Base-by-base conservation (phyloP, 2,113 vertebrate genomes). In the Neogobius melanostomus region DNA sequence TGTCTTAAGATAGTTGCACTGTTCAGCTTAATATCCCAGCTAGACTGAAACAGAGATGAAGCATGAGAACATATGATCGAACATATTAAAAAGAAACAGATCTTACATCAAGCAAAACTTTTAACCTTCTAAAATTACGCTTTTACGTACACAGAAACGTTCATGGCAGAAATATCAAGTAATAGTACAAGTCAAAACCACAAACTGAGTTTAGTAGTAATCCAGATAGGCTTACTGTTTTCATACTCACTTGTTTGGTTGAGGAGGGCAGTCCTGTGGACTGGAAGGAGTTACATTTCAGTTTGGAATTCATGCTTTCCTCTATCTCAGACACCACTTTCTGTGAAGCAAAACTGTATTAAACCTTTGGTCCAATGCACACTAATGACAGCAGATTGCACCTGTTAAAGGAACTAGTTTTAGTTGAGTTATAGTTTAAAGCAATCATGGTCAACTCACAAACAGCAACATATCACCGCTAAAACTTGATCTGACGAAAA, bases 1-100 rank as follows among this genome's bases (percentile, higher is more conserved):
- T 95, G 94, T 54, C 97, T 92, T 74, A 97, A 84, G 81, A 98
- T 94, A 69, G 95, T 90, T 0, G 97, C 91, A 0, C 92, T 88
- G 80, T 99, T 99, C 77, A 98, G 88, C 88, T 93, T 96, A 75
- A 97, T 89, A 0, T 94, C 92, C 75, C 85, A 49, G 8, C 69
- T 92, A 75, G 66, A 84, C 97, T 98, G 89, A n/a, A 4, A 63
- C 15, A 67, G 56, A 44, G 56, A 67, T 10, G 56, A 14, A 59
- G 56, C 56, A 59, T 36, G 7, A 42, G 11, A 3, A 12, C 11
- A 56, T 21, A 21, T 21, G 21, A 21, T 16, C 3, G 10, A 56
- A 28, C 10, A 8, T 5, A 56, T 9, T 11, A 28, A 28, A 56
- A 17, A 17, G 3, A 4, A 3, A 53, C 10, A 21, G 5, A 53